phyloP scores from a whole-genome alignment of 92 coral and sea anemone species.

The Porites divaricata region DNA sequence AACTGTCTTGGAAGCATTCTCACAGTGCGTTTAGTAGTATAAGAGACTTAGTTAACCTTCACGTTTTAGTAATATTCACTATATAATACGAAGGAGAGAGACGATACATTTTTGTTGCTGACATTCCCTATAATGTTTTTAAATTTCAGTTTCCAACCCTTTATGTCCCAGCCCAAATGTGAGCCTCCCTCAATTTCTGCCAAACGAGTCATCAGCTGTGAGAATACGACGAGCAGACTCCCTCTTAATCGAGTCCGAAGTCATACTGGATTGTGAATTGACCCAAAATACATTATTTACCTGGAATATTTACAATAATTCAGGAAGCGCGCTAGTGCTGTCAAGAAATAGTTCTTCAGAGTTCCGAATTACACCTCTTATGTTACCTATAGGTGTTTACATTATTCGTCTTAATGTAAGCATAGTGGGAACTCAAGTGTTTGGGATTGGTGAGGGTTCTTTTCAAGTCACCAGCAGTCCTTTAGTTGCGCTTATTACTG shows the following conservation, averaged over 20 bases:
- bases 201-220: constrained; percentile 12
- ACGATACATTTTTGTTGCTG: too few relatives aligned
- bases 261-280: constrained; percentile 20
- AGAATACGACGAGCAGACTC: constrained; percentile 16
- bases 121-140: not conserved
- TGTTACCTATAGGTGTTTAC: constrained; percentile 41
- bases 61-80: too few relatives aligned
- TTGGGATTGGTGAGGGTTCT: constrained; percentile 24
- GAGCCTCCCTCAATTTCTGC: constrained; percentile 21
- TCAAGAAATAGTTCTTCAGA: constrained; percentile 6
- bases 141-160: not conserved
- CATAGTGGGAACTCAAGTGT: constrained; percentile 39
- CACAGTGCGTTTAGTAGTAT: too few relatives aligned
- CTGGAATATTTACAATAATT: constrained; percentile 30
- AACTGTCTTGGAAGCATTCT: too few relatives aligned
- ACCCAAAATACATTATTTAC: constrained; percentile 13
- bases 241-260: constrained; percentile 15
- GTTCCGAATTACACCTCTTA: constrained; percentile 26
- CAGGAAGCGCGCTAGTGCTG: not conserved
- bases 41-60: too few relatives aligned
- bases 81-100: too few relatives aligned
- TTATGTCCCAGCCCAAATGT: constrained; percentile 31
- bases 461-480: constrained; percentile 34
- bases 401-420: constrained; percentile 36
- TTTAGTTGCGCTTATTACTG: constrained; percentile 51